Evolutionary conservation across 30 jellyfish, hydroid and myxozoan genomes (phyloP).

Genomic region (Nemopilema nomurai): DNA sequence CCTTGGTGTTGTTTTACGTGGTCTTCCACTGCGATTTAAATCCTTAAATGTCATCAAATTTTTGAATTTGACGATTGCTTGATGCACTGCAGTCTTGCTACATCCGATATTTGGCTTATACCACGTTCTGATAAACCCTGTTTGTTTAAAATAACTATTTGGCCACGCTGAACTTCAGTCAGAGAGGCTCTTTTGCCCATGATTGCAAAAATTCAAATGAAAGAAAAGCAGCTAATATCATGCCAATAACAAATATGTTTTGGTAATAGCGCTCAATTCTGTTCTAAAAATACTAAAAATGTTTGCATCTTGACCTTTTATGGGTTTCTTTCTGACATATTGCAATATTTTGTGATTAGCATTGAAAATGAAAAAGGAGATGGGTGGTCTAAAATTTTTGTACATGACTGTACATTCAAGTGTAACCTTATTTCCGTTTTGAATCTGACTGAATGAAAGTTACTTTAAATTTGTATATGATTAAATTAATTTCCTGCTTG

Average conservation of each 20-base stretch:
- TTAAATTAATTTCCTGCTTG: neutral
- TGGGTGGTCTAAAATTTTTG: neutral
- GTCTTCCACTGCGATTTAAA: slow-evolving; percentile 8
- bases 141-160: neutral
- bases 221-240: neutral
- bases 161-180: neutral
- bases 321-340: neutral
- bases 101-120: neutral
- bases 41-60: slow-evolving; percentile 13
- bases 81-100: slow-evolving; percentile 25
- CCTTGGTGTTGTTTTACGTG: slow-evolving; percentile 31
- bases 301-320: neutral
- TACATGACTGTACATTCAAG: neutral
- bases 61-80: slow-evolving; percentile 5
- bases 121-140: slow-evolving; percentile 1
- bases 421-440: neutral
- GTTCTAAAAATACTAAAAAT: too few relatives aligned
- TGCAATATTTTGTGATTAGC: neutral
- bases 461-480: neutral
- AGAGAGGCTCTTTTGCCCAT: slow-evolving; percentile 6
- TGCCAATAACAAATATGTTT: too few relatives aligned
- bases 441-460: neutral
- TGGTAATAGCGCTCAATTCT: too few relatives aligned
- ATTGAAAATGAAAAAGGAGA: neutral
- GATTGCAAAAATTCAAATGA: neutral